Evolutionary conservation across 2,888 invertebrate genomes (phyloP).

Genomic region (Opisthograptis luteolata): DNA sequence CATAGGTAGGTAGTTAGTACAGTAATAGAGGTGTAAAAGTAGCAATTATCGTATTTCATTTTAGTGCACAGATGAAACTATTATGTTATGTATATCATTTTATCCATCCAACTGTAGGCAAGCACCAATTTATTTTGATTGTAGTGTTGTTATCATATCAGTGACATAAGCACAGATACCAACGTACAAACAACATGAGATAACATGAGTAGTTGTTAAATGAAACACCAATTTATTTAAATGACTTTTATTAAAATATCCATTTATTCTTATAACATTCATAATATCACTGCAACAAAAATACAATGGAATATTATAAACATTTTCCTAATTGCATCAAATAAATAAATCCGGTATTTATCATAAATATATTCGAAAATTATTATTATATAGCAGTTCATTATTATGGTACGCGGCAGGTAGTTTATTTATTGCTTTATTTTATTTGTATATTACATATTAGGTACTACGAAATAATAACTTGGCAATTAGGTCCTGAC

Average conservation of each 20-base stretch:
- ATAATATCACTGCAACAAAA: slow-evolving; percentile 84
- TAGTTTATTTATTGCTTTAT: slow-evolving; percentile 46
- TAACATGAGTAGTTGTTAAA: slow-evolving; percentile 38
- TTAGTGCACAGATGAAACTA: no score
- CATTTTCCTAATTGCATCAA: slow-evolving; percentile 77
- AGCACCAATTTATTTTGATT: not conserved
- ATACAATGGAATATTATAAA: slow-evolving; percentile 84
- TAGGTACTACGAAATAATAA: slow-evolving; percentile 34
- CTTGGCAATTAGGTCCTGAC: slow-evolving; percentile 54
- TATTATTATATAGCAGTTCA: slow-evolving; percentile 30
- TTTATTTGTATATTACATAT: slow-evolving; percentile 33
- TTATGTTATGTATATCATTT: no score
- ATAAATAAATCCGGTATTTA: slow-evolving; percentile 36
- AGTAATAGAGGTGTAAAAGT: no score
- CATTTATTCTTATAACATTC: slow-evolving; percentile 85
- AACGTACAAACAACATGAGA: slow-evolving; percentile 4
- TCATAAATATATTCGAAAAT: slow-evolving; percentile 62
- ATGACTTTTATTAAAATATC: slow-evolving; percentile 85
- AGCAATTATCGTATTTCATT: no score
- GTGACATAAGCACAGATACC: not conserved
- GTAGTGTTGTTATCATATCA: not conserved
- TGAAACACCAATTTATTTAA: slow-evolving; percentile 72
- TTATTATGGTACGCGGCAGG: slow-evolving; percentile 46
- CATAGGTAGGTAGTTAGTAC: no score
- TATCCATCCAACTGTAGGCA: not conserved